Evolutionary conservation across 2,797 vertebrate genomes (phyloP), one percentile per base, ranked within the genome.

Genomic region (Chaenodraco wilsoni): DNA sequence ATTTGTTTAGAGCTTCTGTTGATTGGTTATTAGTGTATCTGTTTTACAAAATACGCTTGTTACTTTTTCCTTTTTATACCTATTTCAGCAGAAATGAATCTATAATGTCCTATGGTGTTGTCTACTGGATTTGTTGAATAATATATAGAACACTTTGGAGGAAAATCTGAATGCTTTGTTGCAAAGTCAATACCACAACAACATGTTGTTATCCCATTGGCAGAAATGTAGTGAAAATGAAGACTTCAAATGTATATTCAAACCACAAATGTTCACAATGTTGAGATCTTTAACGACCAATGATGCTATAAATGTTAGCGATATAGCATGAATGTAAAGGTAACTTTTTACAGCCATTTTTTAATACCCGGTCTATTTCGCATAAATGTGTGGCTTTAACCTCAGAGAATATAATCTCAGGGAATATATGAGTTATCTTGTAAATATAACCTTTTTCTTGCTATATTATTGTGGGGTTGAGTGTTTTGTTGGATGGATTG

Each of bases 91-190:
- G 33, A 37, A 37, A 37, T 37, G 0, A 37, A 37, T 37, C 7
- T 33, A 33, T 33, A 5, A 7, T 37, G 33, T 37, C 33, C 8
- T 9, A 9, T 37, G 33, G 33, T 37, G 6, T 37, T 37, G 33
- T 9, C 33, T 37, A 37, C 33, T 37, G 33, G 6, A 37, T 37
- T 37, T 37, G 33, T 27, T 27, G 27, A 27, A 27, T 27, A 27
- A 37, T 37, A 9, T 37, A 37, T 37, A 37, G 33, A 37, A 37
- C 31, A 9, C 27, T 61, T 50, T 2, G 44, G 27, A 63, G 27
- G 17, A 44, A 45, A 48, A 49, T 72, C n/a, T 66, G 11, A 65
- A 40, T 63, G 37, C 63, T 9, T 5, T 7, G 37, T 60, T 4
- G 4, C 37, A 55, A 54, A 54, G 16, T 19, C 31, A 33, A n/a